Base-by-base conservation (phyloP, 2,888 invertebrate genomes). In the Mesorhabditis sp. region DNA sequence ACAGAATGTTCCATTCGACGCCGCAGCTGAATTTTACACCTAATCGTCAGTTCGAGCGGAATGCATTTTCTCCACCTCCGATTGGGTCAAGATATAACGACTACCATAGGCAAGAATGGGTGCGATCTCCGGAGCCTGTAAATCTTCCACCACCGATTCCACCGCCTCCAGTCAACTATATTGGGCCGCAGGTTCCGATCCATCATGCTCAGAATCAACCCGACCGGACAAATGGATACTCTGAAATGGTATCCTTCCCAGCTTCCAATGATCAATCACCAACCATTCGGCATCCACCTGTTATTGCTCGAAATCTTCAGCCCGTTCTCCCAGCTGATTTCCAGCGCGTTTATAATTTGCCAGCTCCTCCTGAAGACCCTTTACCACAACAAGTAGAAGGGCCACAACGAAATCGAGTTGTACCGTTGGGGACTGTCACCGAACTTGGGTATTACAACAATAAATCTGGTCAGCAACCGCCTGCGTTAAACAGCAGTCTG, bases 261-360 rank as follows among this genome's bases (percentile, higher is more conserved):
- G 58, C 58, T 50, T 50, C n/a, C 10, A 50, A 50, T 50, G 10
- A 50, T 10, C 58, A 50, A 50, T 50, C 58, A 13, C 58, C 58
- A n/a, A 10, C 58, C 58, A 50, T 50, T n/a, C 7, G 58, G n/a
- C 58, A 50, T n/a, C 58, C 58, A n/a, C 58, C 58, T 13, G 58
- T n/a, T 50, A 50, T 50, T 50, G 58, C 58, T n/a, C 7, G n/a
- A 50, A 50, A n/a, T 50, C 58, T 50, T n/a, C 58, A 50, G n/a
- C 58, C 58, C 10, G 58, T n/a, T 28, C 28, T 28, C 10, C 58
- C 58, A 50, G 58, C n/a, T 50, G 58, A 13, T 50, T 13, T 10
- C n/a, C 58, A 50, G 7, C 58, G 10, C n/a, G 58, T 50, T 2
- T n/a, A n/a, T 50, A 10, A 50, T 13, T n/a, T n/a, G 58, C 58